Percentiles rank a stretch among this genome's conserved stretches.
Conservation (phyloP, 2,113 vertebrate species). For the Strix aluco region DNA sequence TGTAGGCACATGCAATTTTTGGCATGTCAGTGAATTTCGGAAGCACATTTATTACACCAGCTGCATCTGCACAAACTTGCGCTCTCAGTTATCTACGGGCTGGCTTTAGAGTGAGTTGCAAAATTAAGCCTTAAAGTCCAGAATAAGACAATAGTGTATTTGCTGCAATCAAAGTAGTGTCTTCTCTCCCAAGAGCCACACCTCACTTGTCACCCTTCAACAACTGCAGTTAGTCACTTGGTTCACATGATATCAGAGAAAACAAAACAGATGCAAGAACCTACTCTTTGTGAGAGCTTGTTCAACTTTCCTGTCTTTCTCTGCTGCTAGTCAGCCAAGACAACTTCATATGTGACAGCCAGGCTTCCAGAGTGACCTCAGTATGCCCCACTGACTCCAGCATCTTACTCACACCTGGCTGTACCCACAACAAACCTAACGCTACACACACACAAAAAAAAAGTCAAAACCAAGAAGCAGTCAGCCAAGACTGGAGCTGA, state of each 20-base stretch:
- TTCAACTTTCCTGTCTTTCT: not conserved
- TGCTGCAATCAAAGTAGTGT: not conserved
- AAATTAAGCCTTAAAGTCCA: not conserved
- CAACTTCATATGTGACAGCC: not conserved
- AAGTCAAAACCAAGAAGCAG: not conserved
- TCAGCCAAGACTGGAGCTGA: not conserved
- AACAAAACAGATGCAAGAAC: not conserved
- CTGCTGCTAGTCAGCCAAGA: not conserved
- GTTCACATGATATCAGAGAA: not conserved
- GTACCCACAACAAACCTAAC: not conserved
- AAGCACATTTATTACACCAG: not conserved
- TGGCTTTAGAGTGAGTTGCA: not conserved
- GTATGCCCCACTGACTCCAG: not conserved
- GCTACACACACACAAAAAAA: not conserved
- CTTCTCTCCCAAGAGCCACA: not conserved
- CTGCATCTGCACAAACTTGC: not conserved
- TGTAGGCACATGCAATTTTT: not conserved
- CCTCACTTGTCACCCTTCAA: not conserved
- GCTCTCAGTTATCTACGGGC: not conserved
- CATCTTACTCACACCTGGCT: not conserved
- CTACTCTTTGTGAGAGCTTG: not conserved
- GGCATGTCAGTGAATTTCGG: not conserved
- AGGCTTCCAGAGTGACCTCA: not conserved
- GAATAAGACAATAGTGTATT: not conserved
- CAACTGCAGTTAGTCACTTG: not conserved